Conservation (phyloP, 1,140 invertebrate species). For the Cryptotermes secundus region DNA sequence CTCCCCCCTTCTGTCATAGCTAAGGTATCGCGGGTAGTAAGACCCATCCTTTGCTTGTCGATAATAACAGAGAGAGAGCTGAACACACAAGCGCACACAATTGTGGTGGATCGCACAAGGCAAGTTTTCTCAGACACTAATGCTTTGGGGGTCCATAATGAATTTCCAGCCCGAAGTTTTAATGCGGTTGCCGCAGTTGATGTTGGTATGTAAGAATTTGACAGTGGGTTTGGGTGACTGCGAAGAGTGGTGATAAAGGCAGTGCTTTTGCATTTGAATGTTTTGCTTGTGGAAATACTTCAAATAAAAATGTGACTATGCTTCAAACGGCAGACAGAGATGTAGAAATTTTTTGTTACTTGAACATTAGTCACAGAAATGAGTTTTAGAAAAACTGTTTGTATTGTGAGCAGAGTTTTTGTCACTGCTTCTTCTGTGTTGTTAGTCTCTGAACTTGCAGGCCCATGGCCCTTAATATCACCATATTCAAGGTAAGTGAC, state of each 20-base stretch:
- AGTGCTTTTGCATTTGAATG: neutral
- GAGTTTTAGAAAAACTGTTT: neutral
- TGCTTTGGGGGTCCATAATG: constrained; percentile 34
- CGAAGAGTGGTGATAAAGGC: neutral
- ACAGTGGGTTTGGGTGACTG: neutral
- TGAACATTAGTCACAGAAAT: neutral
- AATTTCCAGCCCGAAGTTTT: constrained; percentile 35
- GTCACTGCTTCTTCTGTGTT: neutral
- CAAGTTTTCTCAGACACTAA: constrained; percentile 32
- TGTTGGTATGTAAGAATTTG: constrained; percentile 8
- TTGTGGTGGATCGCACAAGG: constrained; percentile 33
- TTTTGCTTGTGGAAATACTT: no score
- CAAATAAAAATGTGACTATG: no score
- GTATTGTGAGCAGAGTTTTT: neutral
- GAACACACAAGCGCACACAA: constrained; percentile 32
- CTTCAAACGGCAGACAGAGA: neutral
- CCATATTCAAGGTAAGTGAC: neutral
- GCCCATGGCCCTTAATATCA: constrained; percentile 7
- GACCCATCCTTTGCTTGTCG: constrained; percentile 34
- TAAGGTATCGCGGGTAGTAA: constrained; percentile 46
- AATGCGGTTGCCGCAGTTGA: neutral
- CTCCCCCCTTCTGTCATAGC: constrained; percentile 56
- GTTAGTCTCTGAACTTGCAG: neutral
- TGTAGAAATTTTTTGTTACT: neutral
- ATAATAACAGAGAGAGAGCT: constrained; percentile 32